Evolutionary conservation across 2,797 vertebrate genomes (phyloP), one percentile per base, ranked within the genome.

Genomic region (Esox lucius): DNA sequence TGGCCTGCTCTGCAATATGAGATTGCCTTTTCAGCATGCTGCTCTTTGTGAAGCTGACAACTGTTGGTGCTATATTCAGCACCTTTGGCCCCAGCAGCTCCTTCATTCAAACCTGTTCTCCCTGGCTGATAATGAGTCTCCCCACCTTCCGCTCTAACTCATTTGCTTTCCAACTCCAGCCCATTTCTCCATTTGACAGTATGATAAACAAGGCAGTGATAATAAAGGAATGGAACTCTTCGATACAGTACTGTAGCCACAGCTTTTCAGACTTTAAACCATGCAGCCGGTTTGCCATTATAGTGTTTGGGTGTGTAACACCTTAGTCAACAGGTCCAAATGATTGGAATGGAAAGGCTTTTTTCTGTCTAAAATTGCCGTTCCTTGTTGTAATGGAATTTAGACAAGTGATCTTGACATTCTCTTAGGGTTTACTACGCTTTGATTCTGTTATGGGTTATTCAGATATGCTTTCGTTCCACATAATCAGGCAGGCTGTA

Each of bases 41-140:
- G 83, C 85, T 91, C 88, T 93, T 93, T 93, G 92, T 94, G 84
- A 88, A 75, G 81, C 84, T 92, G 92, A 93, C 93, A 94, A 92
- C 91, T 91, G 90, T 90, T 91, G 89, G 87, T 92, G 90, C 91
- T 93, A 88, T 91, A 92, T 79, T 83, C 85, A 75, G 87, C 91
- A 93, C 91, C 93, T 93, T 93, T 93, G 90, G 88, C 91, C 91
- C 83, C 75, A 24, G 73, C 85, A 88, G 80, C 86, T 89, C 82
- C 81, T 87, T 89, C 86, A 88, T 91, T 89, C 83, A 76, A 84
- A 75, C 86, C 86, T 74, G 74, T 71, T 82, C 85, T 82, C 83
- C 84, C 78, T 51, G 42, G 66, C 72, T 76, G 86, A 90, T 91
- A 91, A 93, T 91, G 91, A 87, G 91, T 91, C 85, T 72, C 78